Evolutionary conservation across 2,888 invertebrate species (phyloP).

Genomic region (Microctonus hyperodae): DNA sequence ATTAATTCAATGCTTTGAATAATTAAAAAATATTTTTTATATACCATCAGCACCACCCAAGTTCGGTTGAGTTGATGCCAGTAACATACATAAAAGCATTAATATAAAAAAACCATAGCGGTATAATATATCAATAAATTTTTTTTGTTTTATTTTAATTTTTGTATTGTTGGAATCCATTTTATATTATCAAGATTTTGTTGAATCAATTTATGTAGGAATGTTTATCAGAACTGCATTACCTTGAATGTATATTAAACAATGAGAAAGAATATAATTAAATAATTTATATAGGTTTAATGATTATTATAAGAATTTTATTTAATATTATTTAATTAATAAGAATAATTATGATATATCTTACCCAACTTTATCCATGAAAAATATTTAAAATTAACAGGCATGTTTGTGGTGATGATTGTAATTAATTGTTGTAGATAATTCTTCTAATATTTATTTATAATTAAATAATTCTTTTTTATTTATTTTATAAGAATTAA

Average conservation of each 20-base stretch:
- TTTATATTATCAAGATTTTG: no score
- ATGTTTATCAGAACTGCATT: neutral
- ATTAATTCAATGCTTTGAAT: neutral
- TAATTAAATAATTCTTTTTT: no score
- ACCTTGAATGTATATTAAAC: neutral
- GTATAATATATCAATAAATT: conserved; percentile 40
- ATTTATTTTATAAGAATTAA: no score
- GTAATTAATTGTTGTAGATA: neutral
- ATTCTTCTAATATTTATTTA: neutral
- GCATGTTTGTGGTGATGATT: neutral
- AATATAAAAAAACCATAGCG: conserved; percentile 56
- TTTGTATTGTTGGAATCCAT: conserved; percentile 9
- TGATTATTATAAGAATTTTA: neutral
- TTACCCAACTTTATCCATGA: neutral
- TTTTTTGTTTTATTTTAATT: conserved; percentile 22
- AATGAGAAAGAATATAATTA: neutral
- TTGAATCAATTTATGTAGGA: neutral
- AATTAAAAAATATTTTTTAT: neutral
- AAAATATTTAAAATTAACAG: conserved; percentile 1
- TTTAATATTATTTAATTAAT: neutral
- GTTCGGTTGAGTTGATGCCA: conserved; percentile 54
- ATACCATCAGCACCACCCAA: conserved; percentile 56
- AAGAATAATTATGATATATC: neutral
- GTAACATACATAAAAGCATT: conserved; percentile 56
- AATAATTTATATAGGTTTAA: neutral